Evolutionary conservation across 2,888 invertebrate species (phyloP), one percentile per base, ranked within the genome.

Genomic region (Molorchus minor): DNA sequence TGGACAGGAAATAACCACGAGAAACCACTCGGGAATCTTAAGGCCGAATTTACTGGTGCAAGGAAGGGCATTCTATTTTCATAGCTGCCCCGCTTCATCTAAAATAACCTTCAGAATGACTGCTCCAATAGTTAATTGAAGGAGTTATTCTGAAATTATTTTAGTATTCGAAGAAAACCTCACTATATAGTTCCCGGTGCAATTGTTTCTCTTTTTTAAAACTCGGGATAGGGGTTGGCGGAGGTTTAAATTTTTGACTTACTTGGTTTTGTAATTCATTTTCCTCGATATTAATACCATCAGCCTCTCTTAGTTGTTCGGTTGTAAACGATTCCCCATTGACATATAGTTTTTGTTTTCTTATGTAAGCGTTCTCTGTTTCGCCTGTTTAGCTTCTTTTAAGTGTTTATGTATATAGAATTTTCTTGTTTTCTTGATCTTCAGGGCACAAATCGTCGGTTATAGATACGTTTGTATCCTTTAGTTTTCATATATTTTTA

Each of bases 321-420:
- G 8, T 25, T 25, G 25, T 25, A 25, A 5, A 25, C 25, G 25
- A 25, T 25, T 25, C 25, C 8, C 25, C 25, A 25, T 25, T 25
- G 25, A 25, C 25, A 25, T 25, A 25, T 25, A 25, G 25, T 25
- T 25, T 25, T 25, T 25, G 25, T 43, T 43, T 19, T 17, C 19
- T 38, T 38, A 38, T 38, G 2, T 13, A 7, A 12, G 13, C 38
- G 7, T 13, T 38, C 8, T 43, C 4, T 43, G 3, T 20, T 43
- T 43, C 2, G 43, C 19, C 21, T n/a, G n/a, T n/a, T 19, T 43
- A 19, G 43, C 43, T 43, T 19, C 43, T 43, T 43, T 43, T n/a
- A 43, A 19, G 21, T 43, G 43, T 2, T 43, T n/a, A n/a, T n/a
- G n/a, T 3, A 19, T 20, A 19, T 2, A 43, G 20, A 4, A 2